Evolutionary conservation across 2,888 invertebrate genomes (phyloP).

Genomic region (Listrodromus nycthemerus): DNA sequence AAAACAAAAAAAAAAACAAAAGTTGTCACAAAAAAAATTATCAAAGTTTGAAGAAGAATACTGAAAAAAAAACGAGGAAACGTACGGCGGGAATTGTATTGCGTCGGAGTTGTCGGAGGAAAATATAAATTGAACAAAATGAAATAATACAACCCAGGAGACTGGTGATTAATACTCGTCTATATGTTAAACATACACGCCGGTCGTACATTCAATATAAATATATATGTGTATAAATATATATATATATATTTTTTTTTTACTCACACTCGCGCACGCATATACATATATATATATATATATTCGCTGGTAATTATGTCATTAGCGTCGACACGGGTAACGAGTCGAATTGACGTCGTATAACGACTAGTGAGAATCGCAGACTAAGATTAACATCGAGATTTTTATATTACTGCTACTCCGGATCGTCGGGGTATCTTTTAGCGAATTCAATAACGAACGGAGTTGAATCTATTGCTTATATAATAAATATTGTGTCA

Average conservation of each 20-base stretch:
- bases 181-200: constrained; percentile 61
- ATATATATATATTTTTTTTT: neutral
- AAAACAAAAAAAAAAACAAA: neutral
- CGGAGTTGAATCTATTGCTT: constrained; percentile 51
- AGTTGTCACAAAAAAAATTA: neutral
- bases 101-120: neutral
- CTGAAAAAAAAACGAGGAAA: neutral
- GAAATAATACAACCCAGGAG: constrained; percentile 27
- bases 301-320: constrained; percentile 57
- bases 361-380: constrained; percentile 57
- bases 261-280: no score
- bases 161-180: constrained; percentile 56
- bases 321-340: constrained; percentile 65
- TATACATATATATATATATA: constrained; percentile 6
- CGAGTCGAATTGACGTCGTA: constrained; percentile 63
- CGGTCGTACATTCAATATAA: constrained; percentile 11
- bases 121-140: constrained; percentile 29
- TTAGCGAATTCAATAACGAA: constrained; percentile 59
- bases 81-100: neutral
- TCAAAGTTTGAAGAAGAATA: neutral
- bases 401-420: constrained; percentile 54
- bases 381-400: constrained; percentile 32
- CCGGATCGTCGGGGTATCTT: constrained; percentile 34
- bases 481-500: constrained; percentile 49
- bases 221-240: neutral